These are phyloP conservation scores for Papilio gigon DNA, from an alignment of 2,888 invertebrate genomes.

Conservation along the genomic window DNA sequence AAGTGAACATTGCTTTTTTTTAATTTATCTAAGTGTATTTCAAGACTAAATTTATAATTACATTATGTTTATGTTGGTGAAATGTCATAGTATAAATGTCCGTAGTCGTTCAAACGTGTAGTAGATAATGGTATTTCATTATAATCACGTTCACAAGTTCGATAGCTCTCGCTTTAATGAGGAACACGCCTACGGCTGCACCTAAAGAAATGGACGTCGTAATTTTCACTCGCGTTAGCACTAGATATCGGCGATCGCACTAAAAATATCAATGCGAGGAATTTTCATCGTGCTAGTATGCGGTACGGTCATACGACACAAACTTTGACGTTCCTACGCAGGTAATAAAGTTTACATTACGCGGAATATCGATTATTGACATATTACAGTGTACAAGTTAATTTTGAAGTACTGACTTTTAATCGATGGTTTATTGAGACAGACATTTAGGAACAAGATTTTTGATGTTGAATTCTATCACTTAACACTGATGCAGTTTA, in stretches of 20 bases:
- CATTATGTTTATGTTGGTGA: background rate
- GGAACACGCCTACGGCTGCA: conserved; percentile 30
- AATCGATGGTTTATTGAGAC: too few relatives aligned
- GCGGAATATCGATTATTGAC: conserved; percentile 45
- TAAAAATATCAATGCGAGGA: conserved; percentile 63
- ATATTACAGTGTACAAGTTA: background rate
- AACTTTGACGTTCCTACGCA: conserved; percentile 56
- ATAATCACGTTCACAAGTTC: conserved; percentile 24
- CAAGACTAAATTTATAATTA: background rate
- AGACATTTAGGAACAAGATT: background rate
- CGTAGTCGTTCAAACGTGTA: background rate
- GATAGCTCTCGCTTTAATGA: conserved; percentile 27
- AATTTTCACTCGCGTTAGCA: conserved; percentile 57
- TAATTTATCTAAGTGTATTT: background rate
- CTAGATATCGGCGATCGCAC: conserved; percentile 54
- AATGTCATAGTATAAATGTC: background rate
- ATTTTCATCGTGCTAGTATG: conserved; percentile 61
- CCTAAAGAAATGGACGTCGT: conserved; percentile 49
- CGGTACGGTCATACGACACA: conserved; percentile 56
- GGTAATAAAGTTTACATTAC: conserved; percentile 55
- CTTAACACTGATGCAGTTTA: background rate
- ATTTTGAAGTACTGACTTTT: background rate
- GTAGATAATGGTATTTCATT: conserved; percentile 20
- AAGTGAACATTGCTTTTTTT: background rate
- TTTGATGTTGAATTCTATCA: background rate